Percentiles rank a stretch among this genome's conserved stretches.
Conservation (phyloP, 2,888 invertebrate species). For the Drosophila tanythrix region DNA sequence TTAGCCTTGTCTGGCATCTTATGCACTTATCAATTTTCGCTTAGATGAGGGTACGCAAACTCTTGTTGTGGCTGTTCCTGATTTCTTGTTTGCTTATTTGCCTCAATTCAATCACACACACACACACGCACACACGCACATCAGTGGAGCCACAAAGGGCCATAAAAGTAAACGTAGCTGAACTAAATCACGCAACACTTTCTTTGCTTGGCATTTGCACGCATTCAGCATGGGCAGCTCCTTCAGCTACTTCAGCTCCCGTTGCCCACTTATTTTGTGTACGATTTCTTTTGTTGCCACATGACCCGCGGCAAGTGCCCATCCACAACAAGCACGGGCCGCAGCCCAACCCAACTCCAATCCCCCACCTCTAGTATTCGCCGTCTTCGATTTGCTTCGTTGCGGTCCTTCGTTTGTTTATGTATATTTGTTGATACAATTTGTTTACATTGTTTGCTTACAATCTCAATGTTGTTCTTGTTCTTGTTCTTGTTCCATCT, state of each 20-base stretch:
- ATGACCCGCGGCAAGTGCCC: slow-evolving; percentile 66
- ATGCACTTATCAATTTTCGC: slow-evolving; percentile 72
- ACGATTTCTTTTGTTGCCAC: slow-evolving; percentile 72
- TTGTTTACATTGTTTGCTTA: slow-evolving; percentile 79
- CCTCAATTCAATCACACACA: slow-evolving; percentile 69
- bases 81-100: slow-evolving; percentile 77
- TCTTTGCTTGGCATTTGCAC: slow-evolving; percentile 72
- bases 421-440: slow-evolving; percentile 79
- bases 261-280: slow-evolving; percentile 47
- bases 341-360: neutral
- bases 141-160: slow-evolving; percentile 52
- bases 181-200: slow-evolving; percentile 77
- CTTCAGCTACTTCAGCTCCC: slow-evolving; percentile 43
- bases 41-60: slow-evolving; percentile 35
- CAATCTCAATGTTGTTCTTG: slow-evolving; percentile 63
- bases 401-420: slow-evolving; percentile 72
- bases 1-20: slow-evolving; percentile 40
- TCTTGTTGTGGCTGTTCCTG: slow-evolving; percentile 50
- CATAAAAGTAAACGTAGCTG: slow-evolving; percentile 43
- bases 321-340: slow-evolving; percentile 21
- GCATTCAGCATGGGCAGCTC: slow-evolving; percentile 42
- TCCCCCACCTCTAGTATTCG: neutral
- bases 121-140: slow-evolving; percentile 26
- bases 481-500: slow-evolving; percentile 22
- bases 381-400: slow-evolving; percentile 39